Percentiles rank a stretch among this genome's conserved stretches.
Conservation (phyloP, 2,797 vertebrate genomes). For the Xyrichtys novacula region DNA sequence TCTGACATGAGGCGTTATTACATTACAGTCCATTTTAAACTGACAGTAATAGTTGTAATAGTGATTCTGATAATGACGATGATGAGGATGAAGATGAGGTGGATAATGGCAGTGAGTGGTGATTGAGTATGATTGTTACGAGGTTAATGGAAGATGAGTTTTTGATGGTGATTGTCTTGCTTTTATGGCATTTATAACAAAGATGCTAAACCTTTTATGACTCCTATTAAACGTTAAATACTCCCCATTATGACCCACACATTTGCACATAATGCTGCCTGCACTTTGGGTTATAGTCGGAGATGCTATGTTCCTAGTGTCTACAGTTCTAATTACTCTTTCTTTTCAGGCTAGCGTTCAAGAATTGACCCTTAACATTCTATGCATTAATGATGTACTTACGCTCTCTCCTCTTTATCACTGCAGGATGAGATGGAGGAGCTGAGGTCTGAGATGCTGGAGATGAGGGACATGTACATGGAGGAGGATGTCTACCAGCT, state of each 20-base stretch:
- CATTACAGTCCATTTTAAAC: slow-evolving; percentile 19
- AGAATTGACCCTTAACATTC: neutral
- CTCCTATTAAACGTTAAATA: slow-evolving; percentile 13
- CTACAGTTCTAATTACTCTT: neutral
- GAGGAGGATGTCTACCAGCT: slow-evolving; percentile 98
- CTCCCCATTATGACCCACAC: slow-evolving; percentile 10
- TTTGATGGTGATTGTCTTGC: slow-evolving; percentile 14
- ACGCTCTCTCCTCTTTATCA: neutral
- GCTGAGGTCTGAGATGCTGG: slow-evolving; percentile 97
- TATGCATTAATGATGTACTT: neutral
- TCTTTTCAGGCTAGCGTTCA: neutral
- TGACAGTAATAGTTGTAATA: slow-evolving; percentile 31
- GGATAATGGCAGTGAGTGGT: neutral
- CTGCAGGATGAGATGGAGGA: slow-evolving; percentile 97
- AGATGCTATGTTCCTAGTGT: slow-evolving; percentile 4
- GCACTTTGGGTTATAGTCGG: neutral
- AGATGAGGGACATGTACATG: slow-evolving; percentile 99
- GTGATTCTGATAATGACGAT: slow-evolving; percentile 20
- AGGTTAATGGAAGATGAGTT: slow-evolving; percentile 27
- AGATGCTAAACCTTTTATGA: slow-evolving; percentile 7
- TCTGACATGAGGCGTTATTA: slow-evolving; percentile 29
- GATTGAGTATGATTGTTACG: slow-evolving; percentile 9
- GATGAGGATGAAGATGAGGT: slow-evolving; percentile 21
- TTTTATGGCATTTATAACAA: slow-evolving; percentile 17
- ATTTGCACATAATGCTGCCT: slow-evolving; percentile 9